A percentile compares a stretch with the other conserved stretches of the same genome.
phyloP scores from a whole-genome alignment of 2,797 vertebrate species.

The Amphiprion clarkii region DNA sequence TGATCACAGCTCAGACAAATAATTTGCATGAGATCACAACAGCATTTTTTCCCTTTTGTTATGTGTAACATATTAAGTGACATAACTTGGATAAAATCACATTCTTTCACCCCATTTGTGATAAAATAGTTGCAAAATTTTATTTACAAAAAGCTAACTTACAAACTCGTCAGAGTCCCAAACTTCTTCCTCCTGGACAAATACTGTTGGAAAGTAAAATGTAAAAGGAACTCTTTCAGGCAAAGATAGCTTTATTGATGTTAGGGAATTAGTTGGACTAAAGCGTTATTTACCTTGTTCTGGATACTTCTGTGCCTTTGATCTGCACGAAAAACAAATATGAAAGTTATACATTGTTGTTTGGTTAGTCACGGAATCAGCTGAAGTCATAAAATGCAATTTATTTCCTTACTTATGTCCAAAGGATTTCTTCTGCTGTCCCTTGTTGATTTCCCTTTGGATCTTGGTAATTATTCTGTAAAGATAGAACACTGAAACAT shows the following conservation, averaged over 20 bases:
- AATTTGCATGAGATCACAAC: background rate
- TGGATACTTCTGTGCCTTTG: background rate
- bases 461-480: conserved; percentile 58
- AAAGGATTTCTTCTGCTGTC: conserved; percentile 26
- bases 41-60: background rate
- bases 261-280: background rate
- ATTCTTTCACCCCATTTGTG: background rate
- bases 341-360: background rate
- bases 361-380: background rate
- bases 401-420: conserved; percentile 32
- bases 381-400: background rate
- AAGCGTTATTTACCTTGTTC: conserved; percentile 42
- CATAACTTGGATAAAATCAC: background rate
- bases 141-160: conserved; percentile 27
- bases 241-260: background rate
- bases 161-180: conserved; percentile 56
- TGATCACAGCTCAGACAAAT: conserved; percentile 24
- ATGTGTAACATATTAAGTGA: background rate
- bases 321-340: conserved; percentile 25
- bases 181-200: conserved; percentile 13
- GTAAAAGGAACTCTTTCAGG: background rate
- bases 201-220: conserved; percentile 21
- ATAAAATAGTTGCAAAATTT: background rate
- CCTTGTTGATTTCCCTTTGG: conserved; percentile 63
- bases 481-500: background rate